Evolutionary conservation across 2,113 vertebrate genomes (phyloP), one percentile per base, ranked within the genome.

Genomic region (Colossoma macropomum): DNA sequence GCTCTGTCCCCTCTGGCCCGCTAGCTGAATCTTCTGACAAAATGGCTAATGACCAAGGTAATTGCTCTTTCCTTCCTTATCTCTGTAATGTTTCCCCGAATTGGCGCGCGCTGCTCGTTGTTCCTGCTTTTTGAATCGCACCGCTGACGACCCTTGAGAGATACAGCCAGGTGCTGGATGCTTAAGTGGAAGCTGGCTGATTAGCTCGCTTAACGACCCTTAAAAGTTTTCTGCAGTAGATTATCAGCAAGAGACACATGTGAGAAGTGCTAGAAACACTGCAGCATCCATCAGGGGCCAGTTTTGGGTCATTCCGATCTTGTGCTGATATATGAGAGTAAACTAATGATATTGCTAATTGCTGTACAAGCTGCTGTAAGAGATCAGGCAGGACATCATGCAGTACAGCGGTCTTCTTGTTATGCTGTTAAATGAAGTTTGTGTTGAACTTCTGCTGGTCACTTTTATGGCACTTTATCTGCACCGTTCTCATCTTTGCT

Each of bases 1-100:
- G 62, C 89, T 93, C 81, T 89, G 89, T 95, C 95, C 92, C 90
- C 90, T 91, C 92, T 95, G 92, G 90, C 95, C 94, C 92, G 89
- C 95, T 97, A 98, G 97, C 97, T 94, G 98, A 99, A 92, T 97
- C 97, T 93, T 96, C 97, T 96, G 97, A 98, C 96, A 98, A 98
- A 98, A 99, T 99, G 97, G 96, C 97, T 96, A 99, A 99, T 96
- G 98, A 99, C 88, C 97, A 99, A 99, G 98, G 98, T 99, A 99
- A 98, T 95, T 92, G 87, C 92, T 90, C 84, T 91, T 90, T 88
- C 84, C 83, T 86, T 87, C 93, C 86, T 91, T 87, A 56, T 66
- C 74, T 79, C 41, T 72, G 27, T 80, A 60, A 83, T 80, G 54
- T 68, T 60, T 41, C 68, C 65, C 45, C 68, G 17, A 83, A 75